These are phyloP conservation scores for Trileptium ribeirensis DNA, from an alignment of 2,888 invertebrate species.

Conservation along the genomic window DNA sequence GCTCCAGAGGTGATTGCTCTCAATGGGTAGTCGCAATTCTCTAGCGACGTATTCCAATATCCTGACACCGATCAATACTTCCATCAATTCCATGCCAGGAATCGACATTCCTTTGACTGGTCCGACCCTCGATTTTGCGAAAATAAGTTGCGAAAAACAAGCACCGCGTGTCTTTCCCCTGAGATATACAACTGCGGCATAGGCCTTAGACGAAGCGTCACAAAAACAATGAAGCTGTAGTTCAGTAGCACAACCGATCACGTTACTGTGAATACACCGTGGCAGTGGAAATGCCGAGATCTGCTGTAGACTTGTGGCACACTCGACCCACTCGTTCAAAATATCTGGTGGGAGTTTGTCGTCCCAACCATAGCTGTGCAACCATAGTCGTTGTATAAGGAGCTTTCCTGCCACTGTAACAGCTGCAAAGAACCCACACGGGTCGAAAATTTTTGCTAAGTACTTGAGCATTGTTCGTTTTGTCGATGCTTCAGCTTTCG, in stretches of 20 bases:
- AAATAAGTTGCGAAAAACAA: constrained; percentile 20
- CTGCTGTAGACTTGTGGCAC: not conserved
- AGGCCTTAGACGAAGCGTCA: constrained; percentile 39
- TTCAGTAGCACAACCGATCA: not conserved
- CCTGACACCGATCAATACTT: constrained; percentile 14
- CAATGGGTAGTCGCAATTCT: constrained; percentile 33
- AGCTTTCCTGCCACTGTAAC: constrained; percentile 34
- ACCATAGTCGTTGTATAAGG: constrained; percentile 41
- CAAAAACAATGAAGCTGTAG: constrained; percentile 33
- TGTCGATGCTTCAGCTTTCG: constrained; percentile 12
- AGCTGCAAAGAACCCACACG: constrained; percentile 33
- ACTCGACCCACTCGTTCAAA: not conserved
- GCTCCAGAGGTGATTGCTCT: constrained; percentile 28
- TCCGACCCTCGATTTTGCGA: constrained; percentile 36
- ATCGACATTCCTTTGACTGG: constrained; percentile 36
- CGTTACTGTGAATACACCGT: not conserved
- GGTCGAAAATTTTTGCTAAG: constrained; percentile 35
- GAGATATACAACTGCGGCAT: constrained; percentile 36
- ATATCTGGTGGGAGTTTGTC: constrained; percentile 27
- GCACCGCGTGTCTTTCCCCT: not conserved
- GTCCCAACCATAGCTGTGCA: constrained; percentile 38
- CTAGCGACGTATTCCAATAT: constrained; percentile 24
- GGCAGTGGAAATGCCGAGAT: not conserved
- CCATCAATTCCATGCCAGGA: constrained; percentile 30
- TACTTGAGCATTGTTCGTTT: constrained; percentile 30